Evolutionary conservation across 2,113 vertebrate genomes (phyloP).

Genomic region (Pachyramphus minor): DNA sequence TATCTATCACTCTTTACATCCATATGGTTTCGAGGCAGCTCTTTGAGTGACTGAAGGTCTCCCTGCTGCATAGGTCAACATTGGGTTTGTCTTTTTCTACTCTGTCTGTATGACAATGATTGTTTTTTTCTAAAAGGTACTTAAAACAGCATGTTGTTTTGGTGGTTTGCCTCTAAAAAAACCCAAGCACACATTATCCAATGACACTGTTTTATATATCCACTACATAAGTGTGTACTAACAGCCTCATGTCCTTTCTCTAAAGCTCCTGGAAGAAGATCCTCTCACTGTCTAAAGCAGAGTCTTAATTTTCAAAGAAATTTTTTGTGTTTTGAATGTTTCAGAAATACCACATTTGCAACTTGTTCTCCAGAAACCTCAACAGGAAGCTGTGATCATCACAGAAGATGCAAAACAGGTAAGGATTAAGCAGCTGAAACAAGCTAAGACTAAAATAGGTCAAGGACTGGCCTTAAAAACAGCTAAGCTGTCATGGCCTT

Average conservation of each 20-base stretch:
- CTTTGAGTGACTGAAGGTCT: background rate
- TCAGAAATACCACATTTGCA: constrained; percentile 56
- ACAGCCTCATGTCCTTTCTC: background rate
- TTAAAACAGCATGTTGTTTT: background rate
- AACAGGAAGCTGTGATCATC: background rate
- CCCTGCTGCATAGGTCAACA: accelerated
- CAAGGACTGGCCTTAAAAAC: constrained; percentile 28
- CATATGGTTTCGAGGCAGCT: background rate
- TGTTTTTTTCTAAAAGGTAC: background rate
- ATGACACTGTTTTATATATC: accelerated
- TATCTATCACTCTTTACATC: background rate
- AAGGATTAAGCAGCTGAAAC: background rate
- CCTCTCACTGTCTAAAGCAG: background rate
- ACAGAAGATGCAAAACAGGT: constrained; percentile 9
- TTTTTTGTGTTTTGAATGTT: constrained; percentile 22
- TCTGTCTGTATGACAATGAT: background rate
- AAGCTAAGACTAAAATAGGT: constrained; percentile 8
- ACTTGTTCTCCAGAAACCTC: background rate
- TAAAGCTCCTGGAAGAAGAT: background rate
- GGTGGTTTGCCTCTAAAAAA: background rate
- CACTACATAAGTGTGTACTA: background rate
- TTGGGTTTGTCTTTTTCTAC: background rate
- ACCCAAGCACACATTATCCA: background rate
- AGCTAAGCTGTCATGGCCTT: constrained; percentile 1
- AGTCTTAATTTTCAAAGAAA: background rate